Conservation (phyloP, 2,888 invertebrate genomes). For the Meganola albula region DNA sequence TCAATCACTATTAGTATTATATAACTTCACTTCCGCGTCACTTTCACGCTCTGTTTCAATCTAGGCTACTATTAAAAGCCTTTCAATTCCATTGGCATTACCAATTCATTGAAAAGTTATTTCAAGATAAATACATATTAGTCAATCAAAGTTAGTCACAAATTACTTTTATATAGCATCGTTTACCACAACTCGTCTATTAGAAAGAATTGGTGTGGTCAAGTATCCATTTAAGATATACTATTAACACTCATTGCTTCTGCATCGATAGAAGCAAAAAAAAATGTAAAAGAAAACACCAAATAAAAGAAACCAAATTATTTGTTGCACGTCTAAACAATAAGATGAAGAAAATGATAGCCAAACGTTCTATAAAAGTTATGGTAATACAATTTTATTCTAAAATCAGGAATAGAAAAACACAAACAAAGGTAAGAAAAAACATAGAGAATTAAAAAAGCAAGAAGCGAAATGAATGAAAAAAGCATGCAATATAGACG, state of each 20-base stretch:
- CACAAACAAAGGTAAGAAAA: slow-evolving; percentile 19
- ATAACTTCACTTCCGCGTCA: too few relatives aligned
- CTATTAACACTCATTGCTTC: slow-evolving; percentile 60
- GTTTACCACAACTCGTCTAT: slow-evolving; percentile 38
- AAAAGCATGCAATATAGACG: slow-evolving; percentile 38
- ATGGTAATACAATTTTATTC: too few relatives aligned
- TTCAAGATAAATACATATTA: too few relatives aligned
- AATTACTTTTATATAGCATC: too few relatives aligned
- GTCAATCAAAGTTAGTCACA: too few relatives aligned
- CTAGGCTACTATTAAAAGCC: too few relatives aligned
- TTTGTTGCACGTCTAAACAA: background rate
- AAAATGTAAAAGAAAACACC: slow-evolving; percentile 23
- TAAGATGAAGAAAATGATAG: too few relatives aligned
- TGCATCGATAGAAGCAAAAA: slow-evolving; percentile 65
- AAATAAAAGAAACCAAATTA: slow-evolving; percentile 12
- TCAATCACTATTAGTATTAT: too few relatives aligned
- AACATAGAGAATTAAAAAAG: slow-evolving; percentile 25
- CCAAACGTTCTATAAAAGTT: too few relatives aligned
- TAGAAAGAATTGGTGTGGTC: slow-evolving; percentile 71
- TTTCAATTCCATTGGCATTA: too few relatives aligned
- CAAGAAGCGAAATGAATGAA: slow-evolving; percentile 32
- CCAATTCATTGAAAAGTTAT: too few relatives aligned
- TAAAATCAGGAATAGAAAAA: slow-evolving; percentile 13
- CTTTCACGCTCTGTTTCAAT: too few relatives aligned
- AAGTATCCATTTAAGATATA: slow-evolving; percentile 22